Evolutionary conservation across 2,113 vertebrate species (phyloP), one percentile per base, ranked within the genome.

Genomic region (Lagopus muta): DNA sequence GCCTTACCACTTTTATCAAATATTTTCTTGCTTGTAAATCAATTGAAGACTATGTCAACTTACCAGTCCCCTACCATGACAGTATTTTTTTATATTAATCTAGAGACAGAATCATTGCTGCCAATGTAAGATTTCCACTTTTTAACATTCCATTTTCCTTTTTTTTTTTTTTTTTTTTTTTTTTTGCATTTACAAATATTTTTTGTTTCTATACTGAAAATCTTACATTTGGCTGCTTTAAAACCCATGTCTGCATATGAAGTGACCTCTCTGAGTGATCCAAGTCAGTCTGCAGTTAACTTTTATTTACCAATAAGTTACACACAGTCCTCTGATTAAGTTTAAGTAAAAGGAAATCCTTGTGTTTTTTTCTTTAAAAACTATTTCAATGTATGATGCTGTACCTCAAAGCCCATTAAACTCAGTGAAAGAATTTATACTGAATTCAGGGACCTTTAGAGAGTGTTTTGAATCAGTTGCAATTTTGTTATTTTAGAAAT

Each of bases 271-370:
- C 62, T 32, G 82, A 93, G 42, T 0, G 0, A 79, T 93, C 81
- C 86, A 78, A 84, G 71, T 85, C 66, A 70, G 36, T 85, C 83
- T 70, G 30, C 62, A 55, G 73, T 58, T 90, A 91, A 93, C 84
- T 84, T 60, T 94, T 95, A 93, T 96, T 96, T 95, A 96, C 94
- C 92, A 93, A 92, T 89, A 94, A 64, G 74, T 93, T 91, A 87
- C 40, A 77, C 28, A 36, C 22, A 64, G 61, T 69, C 83, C 50
- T 85, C 79, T 89, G 60, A 93, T 90, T 92, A 92, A 93, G 91
- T 96, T 77, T 91, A 92, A 96, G 76, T 88, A 91, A 95, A 96
- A 96, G 92, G 90, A 94, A 90, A 92, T 90, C 8, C 20, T 48
- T 21, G 19, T 50, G 89, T 89, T 86, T 88, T 85, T 89, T 71